These are phyloP conservation scores for Thaumetopoea pityocampa DNA, from an alignment of 1,140 invertebrate species.

Conservation along the genomic window DNA sequence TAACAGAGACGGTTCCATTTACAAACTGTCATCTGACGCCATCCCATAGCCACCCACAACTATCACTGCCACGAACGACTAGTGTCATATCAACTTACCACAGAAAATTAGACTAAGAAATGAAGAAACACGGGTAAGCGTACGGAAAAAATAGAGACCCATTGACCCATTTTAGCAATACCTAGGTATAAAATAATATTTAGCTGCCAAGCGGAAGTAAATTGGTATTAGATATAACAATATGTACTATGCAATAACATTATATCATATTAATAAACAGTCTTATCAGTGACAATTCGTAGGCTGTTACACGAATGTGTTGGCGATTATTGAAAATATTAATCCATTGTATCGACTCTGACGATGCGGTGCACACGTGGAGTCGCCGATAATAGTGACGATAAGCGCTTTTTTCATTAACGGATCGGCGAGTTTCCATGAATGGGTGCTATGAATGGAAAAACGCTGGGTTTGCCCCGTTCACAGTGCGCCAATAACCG, in stretches of 20 bases:
- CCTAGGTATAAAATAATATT: no score
- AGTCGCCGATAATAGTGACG: slow-evolving; percentile 46
- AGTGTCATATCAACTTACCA: no score
- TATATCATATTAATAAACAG: slow-evolving; percentile 8
- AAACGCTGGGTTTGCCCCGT: slow-evolving; percentile 55
- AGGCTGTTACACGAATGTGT: slow-evolving; percentile 2
- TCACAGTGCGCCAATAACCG: slow-evolving; percentile 29
- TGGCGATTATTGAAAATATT: slow-evolving; percentile 46
- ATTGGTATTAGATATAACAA: neutral
- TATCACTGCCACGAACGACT: no score
- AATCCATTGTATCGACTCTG: slow-evolving; percentile 9
- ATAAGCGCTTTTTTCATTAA: slow-evolving; percentile 70
- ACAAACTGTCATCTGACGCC: no score
- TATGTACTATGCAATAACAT: slow-evolving; percentile 1
- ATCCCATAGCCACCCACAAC: no score
- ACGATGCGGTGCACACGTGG: slow-evolving; percentile 20
- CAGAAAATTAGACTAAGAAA: no score
- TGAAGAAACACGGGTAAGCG: no score
- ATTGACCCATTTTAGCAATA: no score
- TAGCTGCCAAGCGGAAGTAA: neutral
- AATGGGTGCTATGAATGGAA: slow-evolving; percentile 64
- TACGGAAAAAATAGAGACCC: no score
- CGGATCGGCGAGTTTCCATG: slow-evolving; percentile 62
- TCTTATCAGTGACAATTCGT: slow-evolving; percentile 22
- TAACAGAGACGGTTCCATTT: no score